A percentile compares a stretch with the other conserved stretches of the same genome.
Evolutionary conservation across 92 coral and sea anemone genomes (phyloP).

Genomic region (Chrysogorgia sp.): DNA sequence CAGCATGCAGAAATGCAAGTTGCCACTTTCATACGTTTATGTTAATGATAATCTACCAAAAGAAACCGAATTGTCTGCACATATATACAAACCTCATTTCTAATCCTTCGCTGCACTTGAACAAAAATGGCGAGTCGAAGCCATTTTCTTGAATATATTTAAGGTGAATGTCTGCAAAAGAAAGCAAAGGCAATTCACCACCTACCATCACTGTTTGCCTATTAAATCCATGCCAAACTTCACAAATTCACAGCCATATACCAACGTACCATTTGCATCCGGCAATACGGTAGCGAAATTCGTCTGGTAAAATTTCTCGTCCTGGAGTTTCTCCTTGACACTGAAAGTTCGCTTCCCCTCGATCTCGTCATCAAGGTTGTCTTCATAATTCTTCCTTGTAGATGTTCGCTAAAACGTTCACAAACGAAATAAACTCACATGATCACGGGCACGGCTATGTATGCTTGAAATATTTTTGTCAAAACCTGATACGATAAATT

Average conservation of each 20-base stretch:
- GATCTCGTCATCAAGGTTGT: slow-evolving; percentile 89
- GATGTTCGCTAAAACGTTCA: slow-evolving; percentile 78
- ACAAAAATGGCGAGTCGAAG: slow-evolving; percentile 73
- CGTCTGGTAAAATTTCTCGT: slow-evolving; percentile 72
- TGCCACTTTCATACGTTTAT: neutral
- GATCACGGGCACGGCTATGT: too few relatives aligned
- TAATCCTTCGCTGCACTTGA: slow-evolving; percentile 75
- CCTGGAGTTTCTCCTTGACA: slow-evolving; percentile 86
- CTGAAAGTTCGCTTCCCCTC: slow-evolving; percentile 98
- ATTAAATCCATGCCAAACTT: too few relatives aligned
- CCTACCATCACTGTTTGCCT: too few relatives aligned
- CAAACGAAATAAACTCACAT: slow-evolving; percentile 32
- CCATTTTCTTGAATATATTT: slow-evolving; percentile 87
- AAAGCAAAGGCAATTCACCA: slow-evolving; percentile 6
- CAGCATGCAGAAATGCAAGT: neutral
- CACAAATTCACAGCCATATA: neutral
- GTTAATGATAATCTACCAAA: neutral
- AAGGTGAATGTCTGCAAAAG: slow-evolving; percentile 74
- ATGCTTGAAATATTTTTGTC: too few relatives aligned
- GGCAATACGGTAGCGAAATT: slow-evolving; percentile 69
- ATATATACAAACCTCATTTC: slow-evolving; percentile 81
- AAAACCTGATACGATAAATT: slow-evolving; percentile 9
- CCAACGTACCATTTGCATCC: slow-evolving; percentile 90
- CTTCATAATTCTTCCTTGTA: slow-evolving; percentile 89
- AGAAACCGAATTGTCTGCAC: neutral